Percentiles rank a stretch among this genome's conserved stretches.
Conservation (phyloP, 2,797 vertebrate species). For the Coregonus ussuriensis region DNA sequence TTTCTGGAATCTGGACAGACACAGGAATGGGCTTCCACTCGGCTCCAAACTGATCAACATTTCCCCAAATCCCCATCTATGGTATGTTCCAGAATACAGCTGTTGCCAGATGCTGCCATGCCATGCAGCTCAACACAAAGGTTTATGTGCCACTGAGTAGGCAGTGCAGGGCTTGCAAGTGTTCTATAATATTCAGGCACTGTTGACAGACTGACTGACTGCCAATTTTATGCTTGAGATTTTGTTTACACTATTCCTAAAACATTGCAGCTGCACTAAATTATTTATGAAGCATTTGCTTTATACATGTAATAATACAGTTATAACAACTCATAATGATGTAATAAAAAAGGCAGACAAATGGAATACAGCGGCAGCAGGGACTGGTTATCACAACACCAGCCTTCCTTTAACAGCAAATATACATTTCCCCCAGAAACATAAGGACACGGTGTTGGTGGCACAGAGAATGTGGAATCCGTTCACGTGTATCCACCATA, state of each 20-base stretch:
- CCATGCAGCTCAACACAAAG: constrained; percentile 65
- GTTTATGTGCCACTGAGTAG: constrained; percentile 40
- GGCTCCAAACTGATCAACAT: constrained; percentile 16
- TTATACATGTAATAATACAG: no score
- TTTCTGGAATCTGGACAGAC: not conserved
- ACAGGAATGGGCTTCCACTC: not conserved
- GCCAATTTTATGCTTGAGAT: not conserved
- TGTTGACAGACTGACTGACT: not conserved
- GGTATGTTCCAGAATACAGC: constrained; percentile 46
- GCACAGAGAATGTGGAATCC: constrained; percentile 23
- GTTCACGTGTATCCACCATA: constrained; percentile 3
- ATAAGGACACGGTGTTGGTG: constrained; percentile 11
- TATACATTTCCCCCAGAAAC: constrained; percentile 26
- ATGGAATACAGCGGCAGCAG: not conserved
- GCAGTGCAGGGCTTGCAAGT: constrained; percentile 23
- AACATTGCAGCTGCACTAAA: not conserved
- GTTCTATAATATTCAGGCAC: constrained; percentile 53
- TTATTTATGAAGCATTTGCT: not conserved
- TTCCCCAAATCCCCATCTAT: constrained; percentile 24
- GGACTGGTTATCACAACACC: not conserved
- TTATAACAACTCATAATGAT: not conserved
- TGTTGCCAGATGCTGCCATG: constrained; percentile 56
- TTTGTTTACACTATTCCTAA: not conserved
- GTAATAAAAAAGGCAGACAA: not conserved
- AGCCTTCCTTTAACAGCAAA: constrained; percentile 55